Percentiles rank a stretch among this genome's conserved stretches.
phyloP scores from a whole-genome alignment of 2,888 invertebrate species.

The Muschampia plurimacula region DNA sequence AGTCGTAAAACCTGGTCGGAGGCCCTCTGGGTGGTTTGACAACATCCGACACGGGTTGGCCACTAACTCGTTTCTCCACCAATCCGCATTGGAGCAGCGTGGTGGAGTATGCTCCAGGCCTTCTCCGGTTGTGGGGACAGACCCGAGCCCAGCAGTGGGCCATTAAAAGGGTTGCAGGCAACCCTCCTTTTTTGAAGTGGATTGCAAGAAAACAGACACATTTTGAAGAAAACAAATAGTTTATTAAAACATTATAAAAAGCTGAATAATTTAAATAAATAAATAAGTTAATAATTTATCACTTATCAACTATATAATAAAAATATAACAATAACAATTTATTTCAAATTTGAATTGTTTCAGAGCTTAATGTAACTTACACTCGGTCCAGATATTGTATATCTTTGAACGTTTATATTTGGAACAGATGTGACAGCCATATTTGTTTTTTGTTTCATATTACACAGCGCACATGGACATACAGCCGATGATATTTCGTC shows the following conservation, averaged over 20 bases:
- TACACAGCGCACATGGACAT: slow-evolving; percentile 21
- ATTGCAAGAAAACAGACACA: background rate
- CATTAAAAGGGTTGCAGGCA: no score
- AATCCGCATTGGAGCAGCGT: no score
- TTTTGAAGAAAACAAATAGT: slow-evolving; percentile 7
- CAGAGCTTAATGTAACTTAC: slow-evolving; percentile 18
- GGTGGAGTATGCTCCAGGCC: no score
- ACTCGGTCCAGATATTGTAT: background rate
- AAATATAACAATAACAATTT: background rate
- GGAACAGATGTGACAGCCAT: slow-evolving; percentile 1
- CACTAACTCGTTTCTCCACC: no score
- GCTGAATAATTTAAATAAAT: slow-evolving; percentile 25
- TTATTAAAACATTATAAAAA: background rate
- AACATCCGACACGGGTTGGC: no score
- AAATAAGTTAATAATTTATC: slow-evolving; percentile 21
- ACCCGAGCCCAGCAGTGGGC: no score
- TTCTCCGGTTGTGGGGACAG: no score
- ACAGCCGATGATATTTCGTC: slow-evolving; percentile 22
- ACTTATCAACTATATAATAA: background rate
- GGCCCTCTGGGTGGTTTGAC: no score
- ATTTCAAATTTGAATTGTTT: background rate
- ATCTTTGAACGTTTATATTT: background rate
- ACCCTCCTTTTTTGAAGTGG: no score
- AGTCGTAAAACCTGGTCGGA: no score
- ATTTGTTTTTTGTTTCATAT: slow-evolving; percentile 24